Base-by-base conservation (phyloP, 2,888 invertebrate genomes). In the Cephus pulcher region DNA sequence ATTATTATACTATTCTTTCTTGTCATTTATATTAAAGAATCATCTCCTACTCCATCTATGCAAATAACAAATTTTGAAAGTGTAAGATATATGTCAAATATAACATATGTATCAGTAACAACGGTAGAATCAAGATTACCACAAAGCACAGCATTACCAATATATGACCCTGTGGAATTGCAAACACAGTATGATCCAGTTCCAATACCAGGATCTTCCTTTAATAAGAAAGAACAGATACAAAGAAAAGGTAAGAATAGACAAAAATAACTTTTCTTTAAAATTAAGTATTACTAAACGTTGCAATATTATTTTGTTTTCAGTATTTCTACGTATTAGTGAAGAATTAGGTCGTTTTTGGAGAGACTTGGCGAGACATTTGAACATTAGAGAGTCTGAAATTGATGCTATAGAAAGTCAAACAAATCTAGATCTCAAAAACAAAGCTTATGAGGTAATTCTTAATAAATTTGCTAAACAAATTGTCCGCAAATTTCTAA, bases 341-440 rank as follows among this genome's bases (percentile, higher is more conserved):
- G 85, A 86, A 69, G 82, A 82, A 81, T 77, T 91, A 37, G 91
- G 90, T 73, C 84, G 82, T 73, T 83, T 83, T 68, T 91, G 91
- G 91, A 85, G 84, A 81, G 87, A 90, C 70, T 85, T 90, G 1
- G 87, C 87, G 4, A 86, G 91, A 84, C 79, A 82, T 78, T 83
- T 91, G 40, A 83, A 85, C 34, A 75, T 91, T 34, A 84, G 79
- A 37, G 91, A 91, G 81, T 80, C 74, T 69, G 81, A 88, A 76
- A 89, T 91, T 33, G 88, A 89, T 75, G 81, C 81, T 33, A 86
- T 90, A 73, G 85, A 89, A 77, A 79, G 37, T 32, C 85, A 86
- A 77, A 79, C 84, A 80, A 79, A 82, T 71, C 79, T 77, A 34
- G 78, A 84, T 73, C 80, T 83, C 4, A 86, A 86, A 78, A 86